Evolutionary conservation across 92 coral and sea anemone species (phyloP).

Genomic region (Chrysogorgia sp.): DNA sequence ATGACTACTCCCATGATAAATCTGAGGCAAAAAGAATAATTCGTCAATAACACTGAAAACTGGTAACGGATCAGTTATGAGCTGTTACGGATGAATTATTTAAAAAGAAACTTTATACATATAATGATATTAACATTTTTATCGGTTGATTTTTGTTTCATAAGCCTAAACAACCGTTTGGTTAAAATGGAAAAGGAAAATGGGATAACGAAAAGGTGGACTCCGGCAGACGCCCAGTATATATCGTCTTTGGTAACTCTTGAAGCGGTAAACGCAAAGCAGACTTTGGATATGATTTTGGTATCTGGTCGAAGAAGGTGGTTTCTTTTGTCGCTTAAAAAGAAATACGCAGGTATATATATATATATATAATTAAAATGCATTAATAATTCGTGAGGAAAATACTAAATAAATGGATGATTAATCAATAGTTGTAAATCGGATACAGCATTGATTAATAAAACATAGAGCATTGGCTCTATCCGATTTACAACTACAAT

Average conservation of each 20-base stretch:
- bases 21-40: no score
- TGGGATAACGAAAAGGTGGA: conserved; percentile 53
- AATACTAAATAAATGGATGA: conserved; percentile 39
- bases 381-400: no score
- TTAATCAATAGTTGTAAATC: no score
- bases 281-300: conserved; percentile 52
- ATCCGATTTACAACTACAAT: neutral
- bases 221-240: conserved; percentile 57
- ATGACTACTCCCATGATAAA: no score
- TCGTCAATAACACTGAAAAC: no score
- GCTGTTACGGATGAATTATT: neutral
- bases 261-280: conserved; percentile 53
- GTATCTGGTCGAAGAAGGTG: conserved; percentile 68
- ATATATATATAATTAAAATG: neutral
- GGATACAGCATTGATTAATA: neutral
- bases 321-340: conserved; percentile 61
- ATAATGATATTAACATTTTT: neutral
- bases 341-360: conserved; percentile 65
- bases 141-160: no score
- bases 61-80: no score
- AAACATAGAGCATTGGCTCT: neutral
- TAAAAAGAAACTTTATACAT: neutral
- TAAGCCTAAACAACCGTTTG: conserved; percentile 39
- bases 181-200: conserved; percentile 44
- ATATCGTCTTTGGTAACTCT: conserved; percentile 45